Percentiles rank a stretch among this genome's conserved stretches.
phyloP scores from a whole-genome alignment of 2,888 invertebrate genomes.

The Caenorhabditis sp. region DNA sequence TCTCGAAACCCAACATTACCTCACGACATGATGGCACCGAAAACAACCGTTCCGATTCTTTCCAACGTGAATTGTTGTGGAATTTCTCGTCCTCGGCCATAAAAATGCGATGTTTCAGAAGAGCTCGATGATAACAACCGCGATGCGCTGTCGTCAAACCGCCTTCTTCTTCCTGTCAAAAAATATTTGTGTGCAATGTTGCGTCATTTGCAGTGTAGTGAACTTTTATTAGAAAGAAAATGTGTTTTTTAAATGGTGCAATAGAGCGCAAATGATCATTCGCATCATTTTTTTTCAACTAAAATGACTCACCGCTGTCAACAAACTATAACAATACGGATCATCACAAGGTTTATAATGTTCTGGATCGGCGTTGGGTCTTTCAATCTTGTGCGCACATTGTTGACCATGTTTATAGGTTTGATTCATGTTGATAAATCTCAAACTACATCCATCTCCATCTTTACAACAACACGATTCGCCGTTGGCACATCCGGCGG shows the following conservation, averaged over 20 bases:
- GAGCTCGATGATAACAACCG: conserved; percentile 55
- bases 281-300: background rate
- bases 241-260: background rate
- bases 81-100: conserved; percentile 51
- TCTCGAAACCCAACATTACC: conserved; percentile 35
- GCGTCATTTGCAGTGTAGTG: background rate
- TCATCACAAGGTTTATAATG: conserved; percentile 56
- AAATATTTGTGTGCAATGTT: background rate
- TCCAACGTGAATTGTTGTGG: conserved; percentile 56
- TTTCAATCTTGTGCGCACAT: conserved; percentile 44
- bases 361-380: conserved; percentile 43
- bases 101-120: conserved; percentile 56
- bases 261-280: background rate
- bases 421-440: conserved; percentile 41
- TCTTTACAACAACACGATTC: conserved; percentile 61
- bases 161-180: conserved; percentile 49
- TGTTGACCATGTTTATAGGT: conserved; percentile 42
- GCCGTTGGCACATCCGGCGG: conserved; percentile 47
- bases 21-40: conserved; percentile 53
- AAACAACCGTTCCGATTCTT: conserved; percentile 45
- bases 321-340: conserved; percentile 57
- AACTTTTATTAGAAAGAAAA: background rate
- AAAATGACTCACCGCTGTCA: conserved; percentile 42
- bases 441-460: conserved; percentile 53
- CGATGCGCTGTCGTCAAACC: conserved; percentile 45